phyloP scores from a whole-genome alignment of 2,888 invertebrate species.

The Acleris holmiana region DNA sequence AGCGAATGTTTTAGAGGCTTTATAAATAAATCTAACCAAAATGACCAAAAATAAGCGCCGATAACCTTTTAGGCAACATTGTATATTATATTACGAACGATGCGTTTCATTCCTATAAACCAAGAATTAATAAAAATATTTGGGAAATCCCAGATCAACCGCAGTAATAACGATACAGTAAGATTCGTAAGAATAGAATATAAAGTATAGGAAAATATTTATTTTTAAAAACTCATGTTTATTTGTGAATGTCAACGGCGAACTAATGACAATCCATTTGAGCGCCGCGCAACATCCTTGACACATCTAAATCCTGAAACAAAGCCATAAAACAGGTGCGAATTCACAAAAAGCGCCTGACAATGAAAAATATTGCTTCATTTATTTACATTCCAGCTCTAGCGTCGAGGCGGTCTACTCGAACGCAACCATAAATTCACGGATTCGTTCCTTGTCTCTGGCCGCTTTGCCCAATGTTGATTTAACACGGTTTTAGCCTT shows the following conservation, averaged over 20 bases:
- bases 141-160: too few relatives aligned
- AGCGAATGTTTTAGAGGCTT: not conserved
- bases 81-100: too few relatives aligned
- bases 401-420: constrained; percentile 58
- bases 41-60: too few relatives aligned
- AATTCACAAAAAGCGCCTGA: constrained; percentile 50
- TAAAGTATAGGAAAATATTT: too few relatives aligned
- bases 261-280: constrained; percentile 28
- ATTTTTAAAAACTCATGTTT: not conserved
- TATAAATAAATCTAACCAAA: too few relatives aligned
- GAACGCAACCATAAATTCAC: constrained; percentile 75
- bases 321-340: constrained; percentile 36
- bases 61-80: too few relatives aligned
- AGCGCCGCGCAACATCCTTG: constrained; percentile 21
- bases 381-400: constrained; percentile 61
- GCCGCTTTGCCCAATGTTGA: constrained; percentile 80
- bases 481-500: constrained; percentile 84
- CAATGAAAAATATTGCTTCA: constrained; percentile 64
- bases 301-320: constrained; percentile 36
- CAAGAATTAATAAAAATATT: too few relatives aligned
- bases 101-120: too few relatives aligned
- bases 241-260: not conserved
- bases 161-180: too few relatives aligned
- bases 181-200: too few relatives aligned
- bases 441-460: constrained; percentile 83